Base-by-base conservation (phyloP, 2,888 invertebrate species). In the Achlya flavicornis region DNA sequence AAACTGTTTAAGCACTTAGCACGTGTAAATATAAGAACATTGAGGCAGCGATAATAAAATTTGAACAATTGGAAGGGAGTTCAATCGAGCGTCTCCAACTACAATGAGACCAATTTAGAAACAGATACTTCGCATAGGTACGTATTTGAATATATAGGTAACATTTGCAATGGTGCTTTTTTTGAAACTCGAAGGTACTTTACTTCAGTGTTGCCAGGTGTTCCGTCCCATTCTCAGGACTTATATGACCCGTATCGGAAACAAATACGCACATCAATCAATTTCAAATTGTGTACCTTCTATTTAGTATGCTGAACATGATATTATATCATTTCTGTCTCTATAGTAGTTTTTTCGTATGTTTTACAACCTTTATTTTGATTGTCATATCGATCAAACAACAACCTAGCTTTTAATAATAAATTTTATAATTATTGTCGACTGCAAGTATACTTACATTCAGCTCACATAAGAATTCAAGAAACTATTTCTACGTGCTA, bases 401-500 rank as follows among this genome's bases (percentile, higher is more conserved):
- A n/a, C n/a, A n/a, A n/a, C n/a, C n/a, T n/a, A n/a, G n/a, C n/a
- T n/a, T n/a, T n/a, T n/a, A n/a, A n/a, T n/a, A n/a, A n/a, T n/a
- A n/a, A n/a, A n/a, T n/a, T n/a, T n/a, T n/a, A n/a, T n/a, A n/a
- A n/a, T n/a, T n/a, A 19, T 53, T 53, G 10, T 65, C 62, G 53
- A 62, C 62, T 66, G 41, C 58, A 57, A 33, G 41, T 7, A 61
- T 66, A 63, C 62, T 73, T 38, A 38, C 38, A 38, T 38, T 73
- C 64, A 71, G 61, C 68, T 65, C 71, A 68, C 65, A 61, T 66
- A 65, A 69, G 64, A 68, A 71, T 70, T 66, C 72, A 73, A 69
- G 68, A 65, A 73, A 71, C 68, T 43, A 43, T 73, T 74, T 68
- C 73, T 61, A 67, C 61, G 65, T 63, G 74, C 76, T 82, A 83